These are phyloP conservation scores for Elmis aenea DNA, from an alignment of 2,888 invertebrate species.

Conservation along the genomic window DNA sequence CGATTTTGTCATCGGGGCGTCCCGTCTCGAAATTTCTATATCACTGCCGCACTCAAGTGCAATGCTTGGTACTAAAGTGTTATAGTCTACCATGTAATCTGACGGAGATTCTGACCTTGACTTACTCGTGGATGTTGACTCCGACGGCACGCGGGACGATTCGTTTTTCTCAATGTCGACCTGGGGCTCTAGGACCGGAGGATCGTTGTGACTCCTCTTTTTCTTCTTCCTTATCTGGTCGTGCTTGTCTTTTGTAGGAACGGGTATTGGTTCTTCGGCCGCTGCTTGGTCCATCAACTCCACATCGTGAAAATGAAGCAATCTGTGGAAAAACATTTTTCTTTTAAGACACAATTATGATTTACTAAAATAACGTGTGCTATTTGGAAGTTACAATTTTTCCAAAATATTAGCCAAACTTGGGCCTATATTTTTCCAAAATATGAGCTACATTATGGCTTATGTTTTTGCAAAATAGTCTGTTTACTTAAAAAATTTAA, in stretches of 20 bases:
- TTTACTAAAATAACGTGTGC: no score
- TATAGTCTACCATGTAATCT: constrained; percentile 43
- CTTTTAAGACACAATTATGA: no score
- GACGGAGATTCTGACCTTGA: constrained; percentile 41
- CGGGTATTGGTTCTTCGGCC: constrained; percentile 47
- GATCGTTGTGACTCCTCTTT: constrained; percentile 32
- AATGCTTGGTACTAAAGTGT: constrained; percentile 42
- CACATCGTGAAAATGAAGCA: constrained; percentile 71
- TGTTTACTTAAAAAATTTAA: no score
- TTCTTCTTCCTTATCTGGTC: constrained; percentile 39
- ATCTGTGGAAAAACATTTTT: constrained; percentile 48
- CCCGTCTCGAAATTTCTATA: constrained; percentile 35
- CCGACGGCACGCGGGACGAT: constrained; percentile 40
- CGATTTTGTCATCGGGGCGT: constrained; percentile 18
- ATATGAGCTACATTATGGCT: no score
- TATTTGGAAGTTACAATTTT: no score
- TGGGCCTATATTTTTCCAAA: no score
- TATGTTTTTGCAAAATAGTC: no score
- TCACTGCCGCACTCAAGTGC: constrained; percentile 41
- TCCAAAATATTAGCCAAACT: no score
- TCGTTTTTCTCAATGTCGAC: constrained; percentile 39
- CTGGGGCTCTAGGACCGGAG: constrained; percentile 18
- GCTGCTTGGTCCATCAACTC: constrained; percentile 57
- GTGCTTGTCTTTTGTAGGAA: constrained; percentile 37
- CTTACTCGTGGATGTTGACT: constrained; percentile 27